Evolutionary conservation across 2,113 vertebrate species (phyloP).

Genomic region (Cettia cetti): DNA sequence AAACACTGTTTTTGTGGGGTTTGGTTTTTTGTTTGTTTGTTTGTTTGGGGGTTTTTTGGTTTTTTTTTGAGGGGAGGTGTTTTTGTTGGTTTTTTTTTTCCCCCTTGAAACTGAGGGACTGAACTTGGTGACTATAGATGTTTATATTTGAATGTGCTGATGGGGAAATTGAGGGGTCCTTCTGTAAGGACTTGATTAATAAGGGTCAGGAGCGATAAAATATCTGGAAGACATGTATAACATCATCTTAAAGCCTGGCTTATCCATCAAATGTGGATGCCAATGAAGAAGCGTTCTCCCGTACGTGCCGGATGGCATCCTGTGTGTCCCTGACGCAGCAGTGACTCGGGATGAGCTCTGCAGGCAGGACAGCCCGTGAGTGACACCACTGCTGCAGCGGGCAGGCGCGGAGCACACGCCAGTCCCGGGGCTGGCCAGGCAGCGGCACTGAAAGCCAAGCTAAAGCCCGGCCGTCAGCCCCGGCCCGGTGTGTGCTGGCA

Average conservation of each 20-base stretch:
- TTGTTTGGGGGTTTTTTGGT: too few species aligned
- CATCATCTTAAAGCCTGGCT: background rate
- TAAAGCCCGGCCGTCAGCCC: background rate
- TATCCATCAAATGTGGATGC: background rate
- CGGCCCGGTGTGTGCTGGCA: background rate
- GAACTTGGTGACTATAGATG: background rate
- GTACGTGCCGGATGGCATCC: accelerated
- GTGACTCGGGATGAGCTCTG: background rate
- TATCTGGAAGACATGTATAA: background rate
- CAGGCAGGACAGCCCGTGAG: background rate
- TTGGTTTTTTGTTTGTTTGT: too few species aligned
- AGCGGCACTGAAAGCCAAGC: slow-evolving; percentile 50
- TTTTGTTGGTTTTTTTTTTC: too few species aligned
- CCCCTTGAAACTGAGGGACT: background rate
- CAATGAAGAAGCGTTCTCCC: background rate
- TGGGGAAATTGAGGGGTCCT: background rate
- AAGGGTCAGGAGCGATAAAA: background rate
- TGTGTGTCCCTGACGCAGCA: background rate
- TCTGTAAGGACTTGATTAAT: background rate
- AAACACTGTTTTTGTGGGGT: background rate
- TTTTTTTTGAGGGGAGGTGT: background rate
- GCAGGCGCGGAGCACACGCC: background rate
- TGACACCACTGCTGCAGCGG: accelerated
- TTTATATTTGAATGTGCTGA: background rate
- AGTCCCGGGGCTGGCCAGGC: slow-evolving; percentile 6